phyloP scores from a whole-genome alignment of 1,140 invertebrate species.

The Holotrichia oblita region DNA sequence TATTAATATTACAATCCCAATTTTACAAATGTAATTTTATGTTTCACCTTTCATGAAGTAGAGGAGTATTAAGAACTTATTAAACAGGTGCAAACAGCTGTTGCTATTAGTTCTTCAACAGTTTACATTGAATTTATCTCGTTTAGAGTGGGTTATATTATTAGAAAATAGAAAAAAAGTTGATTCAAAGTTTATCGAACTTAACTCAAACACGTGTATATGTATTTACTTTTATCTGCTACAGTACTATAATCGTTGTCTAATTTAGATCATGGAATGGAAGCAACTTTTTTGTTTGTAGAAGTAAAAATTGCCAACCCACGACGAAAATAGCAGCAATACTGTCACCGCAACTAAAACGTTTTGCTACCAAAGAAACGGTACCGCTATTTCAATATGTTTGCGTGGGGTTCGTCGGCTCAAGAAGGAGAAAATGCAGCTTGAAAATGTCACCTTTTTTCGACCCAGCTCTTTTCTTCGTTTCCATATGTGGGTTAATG shows the following conservation, averaged over 20 bases:
- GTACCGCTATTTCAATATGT: not conserved
- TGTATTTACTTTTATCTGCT: not conserved
- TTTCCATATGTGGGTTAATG: constrained; percentile 28
- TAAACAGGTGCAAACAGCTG: constrained; percentile 11
- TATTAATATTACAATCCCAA: no score
- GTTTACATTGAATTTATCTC: not conserved
- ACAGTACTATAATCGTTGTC: not conserved
- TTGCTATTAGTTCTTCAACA: constrained; percentile 4
- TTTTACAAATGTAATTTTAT: no score
- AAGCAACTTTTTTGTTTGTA: no score
- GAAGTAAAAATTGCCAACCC: not conserved
- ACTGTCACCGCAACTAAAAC: not conserved
- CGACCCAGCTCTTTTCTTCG: not conserved
- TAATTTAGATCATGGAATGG: not conserved
- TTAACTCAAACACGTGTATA: not conserved
- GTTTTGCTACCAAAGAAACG: not conserved
- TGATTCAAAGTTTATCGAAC: not conserved
- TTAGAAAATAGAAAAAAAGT: constrained; percentile 5
- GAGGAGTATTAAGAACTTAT: not conserved
- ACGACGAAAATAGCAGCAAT: not conserved
- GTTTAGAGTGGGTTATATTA: not conserved
- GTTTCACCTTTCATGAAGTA: no score
- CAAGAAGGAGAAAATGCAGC: not conserved
- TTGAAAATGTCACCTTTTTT: not conserved
- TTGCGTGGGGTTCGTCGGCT: not conserved